Base-by-base conservation (phyloP, 2,888 invertebrate genomes). In the Therioaphis trifolii region DNA sequence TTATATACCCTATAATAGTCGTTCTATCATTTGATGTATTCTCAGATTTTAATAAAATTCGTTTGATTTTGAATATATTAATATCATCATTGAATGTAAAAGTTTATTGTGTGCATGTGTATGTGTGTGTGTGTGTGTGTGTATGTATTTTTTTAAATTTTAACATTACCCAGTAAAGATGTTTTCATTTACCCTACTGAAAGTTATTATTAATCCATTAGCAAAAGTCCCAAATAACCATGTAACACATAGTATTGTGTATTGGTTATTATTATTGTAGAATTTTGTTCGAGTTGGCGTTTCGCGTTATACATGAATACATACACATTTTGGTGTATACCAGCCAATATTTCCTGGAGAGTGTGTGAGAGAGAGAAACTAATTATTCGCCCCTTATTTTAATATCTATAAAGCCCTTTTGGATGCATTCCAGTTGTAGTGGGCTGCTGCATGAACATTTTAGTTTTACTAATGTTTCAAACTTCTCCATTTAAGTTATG, bases 391-490 rank as follows among this genome's bases (percentile, higher is more conserved):
- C 79, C 46, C 46, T 46, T 52, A 63, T 63, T 61, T 71, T 80
- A 74, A 74, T 74, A 63, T 82, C 35, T 82, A 72, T 82, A 63
- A 80, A 71, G 61, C 71, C 61, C 71, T 71, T 58, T 71, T 82
- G 82, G 82, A 74, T 29, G 46, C n/a, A 82, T 82, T 82, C 82
- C 63, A 82, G n/a, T 21, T 74, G 14, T 21, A 11, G 21, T 21
- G 68, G 52, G 52, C 40, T 49, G 24, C 15, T 18, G n/a, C 40
- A 29, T 5, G 69, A 21, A 55, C n/a, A 14, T 79, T 79, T 69
- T 58, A 58, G 29, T 68, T 68, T 78, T 61, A 82, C 24, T 49
- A 71, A 74, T 49, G 72, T 82, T 74, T 74, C 49, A 24, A 63
- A 72, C 49, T 63, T 52, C 52, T 46, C 18, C 18, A 12, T 15